Base-by-base conservation (phyloP, 1,140 invertebrate species). In the Caenorhabditis elegans region DNA sequence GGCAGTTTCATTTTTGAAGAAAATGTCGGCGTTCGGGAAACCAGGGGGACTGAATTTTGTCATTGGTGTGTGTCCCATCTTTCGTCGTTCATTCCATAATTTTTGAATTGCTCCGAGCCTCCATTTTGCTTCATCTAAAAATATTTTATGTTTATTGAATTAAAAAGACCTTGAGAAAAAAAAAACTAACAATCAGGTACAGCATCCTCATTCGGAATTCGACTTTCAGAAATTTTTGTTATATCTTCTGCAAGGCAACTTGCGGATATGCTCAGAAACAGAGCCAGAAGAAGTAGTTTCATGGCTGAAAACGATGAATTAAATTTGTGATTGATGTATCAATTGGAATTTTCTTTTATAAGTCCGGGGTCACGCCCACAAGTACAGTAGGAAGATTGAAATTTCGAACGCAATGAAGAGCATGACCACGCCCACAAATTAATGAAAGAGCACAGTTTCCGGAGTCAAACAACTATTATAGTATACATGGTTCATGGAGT, bases 1-100 rank as follows among this genome's bases (percentile, higher is more conserved):
- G 6, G 43, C 76, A 0, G 82, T 65, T 65, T 87, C 86, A 43
- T 87, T 82, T 77, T 87, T 87, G 36, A 87, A 83, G 76, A 48
- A 86, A 15, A 87, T 81, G 13, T 87, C 86, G 11, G 80, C 47
- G 24, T 86, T 70, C 0, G 83, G 80, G 26, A 83, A 78, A 22
- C 82, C 82, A 24, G 53, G 53, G 2, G 47, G 55, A 43, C 19
- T 39, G 51, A 82, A 81, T 75, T 80, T 80, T 22, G 65, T 36
- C 22, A 86, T 28, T 1, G 85, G 84, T 3, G 85, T 86, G 46
- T 82, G 82, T 26, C 82, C 84, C 85, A 86, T 86, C 15, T 24
- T 34, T 15, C 28, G 11, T 13, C 85, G 43, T 60, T 86, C 85
- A 8, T 82, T 60, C 85, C 85, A 86, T 36, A 86, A n/a, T 34